Conservation (phyloP, 2,888 invertebrate species). For the Lasioglossum morio region DNA sequence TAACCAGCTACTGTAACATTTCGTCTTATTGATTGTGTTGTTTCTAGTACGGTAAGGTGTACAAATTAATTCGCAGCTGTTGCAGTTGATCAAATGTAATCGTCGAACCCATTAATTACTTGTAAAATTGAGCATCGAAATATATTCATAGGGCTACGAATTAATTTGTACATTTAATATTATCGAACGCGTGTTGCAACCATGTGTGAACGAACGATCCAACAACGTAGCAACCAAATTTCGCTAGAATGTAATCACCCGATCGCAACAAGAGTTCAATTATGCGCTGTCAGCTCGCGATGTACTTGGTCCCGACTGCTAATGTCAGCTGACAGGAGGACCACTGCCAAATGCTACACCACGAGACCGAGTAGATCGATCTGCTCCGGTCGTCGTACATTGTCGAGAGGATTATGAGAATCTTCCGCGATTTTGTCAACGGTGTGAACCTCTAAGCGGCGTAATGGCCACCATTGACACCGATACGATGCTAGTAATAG, state of each 20-base stretch:
- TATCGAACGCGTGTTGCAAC: not conserved
- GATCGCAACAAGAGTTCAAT: not conserved
- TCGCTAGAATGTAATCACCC: not conserved
- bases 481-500: slow-evolving; percentile 6
- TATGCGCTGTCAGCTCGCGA: not conserved
- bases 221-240: not conserved
- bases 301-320: not conserved
- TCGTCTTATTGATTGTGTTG: not conserved
- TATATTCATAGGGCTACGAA: not conserved
- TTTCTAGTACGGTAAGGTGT: not conserved
- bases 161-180: not conserved
- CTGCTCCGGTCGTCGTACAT: slow-evolving; percentile 32
- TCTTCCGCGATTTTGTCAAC: not conserved
- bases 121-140: not conserved
- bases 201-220: not conserved
- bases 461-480: slow-evolving; percentile 5
- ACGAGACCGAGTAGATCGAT: slow-evolving; percentile 3
- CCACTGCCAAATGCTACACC: slow-evolving; percentile 8
- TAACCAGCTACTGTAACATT: not conserved
- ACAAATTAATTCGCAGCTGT: not conserved
- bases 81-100: not conserved
- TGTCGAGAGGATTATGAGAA: slow-evolving; percentile 37
- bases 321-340: slow-evolving; percentile 7
- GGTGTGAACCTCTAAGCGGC: not conserved
- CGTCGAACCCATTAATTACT: not conserved